Base-by-base conservation (phyloP, 2,113 vertebrate genomes). In the Poicephalus gulielmi region DNA sequence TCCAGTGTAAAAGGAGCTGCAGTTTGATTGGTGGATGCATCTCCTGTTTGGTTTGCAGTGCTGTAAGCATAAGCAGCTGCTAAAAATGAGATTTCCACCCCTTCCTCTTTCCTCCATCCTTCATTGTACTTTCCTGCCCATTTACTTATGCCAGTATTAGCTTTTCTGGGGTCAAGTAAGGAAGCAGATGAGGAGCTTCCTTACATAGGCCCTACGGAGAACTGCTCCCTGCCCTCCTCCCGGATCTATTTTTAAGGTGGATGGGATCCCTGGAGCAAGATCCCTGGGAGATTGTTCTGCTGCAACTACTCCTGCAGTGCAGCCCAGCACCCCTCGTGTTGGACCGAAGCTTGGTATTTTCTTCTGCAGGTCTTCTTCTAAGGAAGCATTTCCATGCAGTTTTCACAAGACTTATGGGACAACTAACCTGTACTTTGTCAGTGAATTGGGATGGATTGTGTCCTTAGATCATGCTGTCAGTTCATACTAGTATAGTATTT, bases 221-320 rank as follows among this genome's bases (percentile, higher is more conserved):
- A 10, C 31, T 64, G 35, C 44, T 64, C 35, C 28, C 17, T 75
- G 13, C 63, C 75, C 3, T 0, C 9, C 8, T 80, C 49, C 68
- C 35, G 33, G 23, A 3, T 77, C 33, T 0, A 0, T 33, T 53
- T 37, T 67, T 62, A 30, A 24, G 43, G 39, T 3, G 6, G 28
- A 8, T 60, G 31, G 20, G 22, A 49, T 81, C 43, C 11, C 31
- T 68, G 31, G 59, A 27, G 19, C 28, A 47, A 46, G 11, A 67
- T 77, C 35, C 43, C 28, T 43, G n/a, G 27, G 37, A 75, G 10
- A 17, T 47, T 3, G 1, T 30, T 77, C 22, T 77, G 19, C 66
- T 2, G 3, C 33, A 55, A 14, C 16, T 62, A 41, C 62, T 79
- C 18, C 47, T 0, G 1, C n/a, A 44, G 33, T 76, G 33, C 64